phyloP scores from a whole-genome alignment of 2,797 vertebrate species.

The Oryzias dopingdopingensis region DNA sequence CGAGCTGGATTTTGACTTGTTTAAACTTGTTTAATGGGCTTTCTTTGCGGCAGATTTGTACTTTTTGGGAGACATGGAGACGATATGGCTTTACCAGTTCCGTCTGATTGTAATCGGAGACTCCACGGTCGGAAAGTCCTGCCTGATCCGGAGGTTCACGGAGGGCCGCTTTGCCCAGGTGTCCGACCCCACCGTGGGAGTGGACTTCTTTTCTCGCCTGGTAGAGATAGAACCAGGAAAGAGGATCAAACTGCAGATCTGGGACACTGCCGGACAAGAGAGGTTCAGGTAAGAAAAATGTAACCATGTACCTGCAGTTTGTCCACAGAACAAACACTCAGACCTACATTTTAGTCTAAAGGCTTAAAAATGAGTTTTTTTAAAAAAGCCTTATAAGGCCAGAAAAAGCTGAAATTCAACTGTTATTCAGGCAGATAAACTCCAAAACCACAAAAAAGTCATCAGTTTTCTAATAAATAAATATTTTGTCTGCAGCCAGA shows the following conservation, averaged over 20 bases:
- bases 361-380: no score
- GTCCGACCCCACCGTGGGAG: slow-evolving; percentile 93
- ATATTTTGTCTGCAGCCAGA: no score
- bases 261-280: slow-evolving; percentile 91
- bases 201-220: slow-evolving; percentile 95
- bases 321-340: no score
- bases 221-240: slow-evolving; percentile 95
- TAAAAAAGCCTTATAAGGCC: no score
- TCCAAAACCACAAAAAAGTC: no score
- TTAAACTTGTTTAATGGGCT: neutral
- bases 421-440: no score
- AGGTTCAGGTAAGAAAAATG: slow-evolving; percentile 81
- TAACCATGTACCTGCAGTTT: neutral
- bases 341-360: no score
- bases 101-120: slow-evolving; percentile 94
- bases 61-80: slow-evolving; percentile 82
- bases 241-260: slow-evolving; percentile 93
- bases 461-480: no score
- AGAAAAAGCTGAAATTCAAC: no score
- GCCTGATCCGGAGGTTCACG: slow-evolving; percentile 93
- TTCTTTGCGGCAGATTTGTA: slow-evolving; percentile 35
- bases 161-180: slow-evolving; percentile 93
- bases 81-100: slow-evolving; percentile 97
- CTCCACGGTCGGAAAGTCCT: slow-evolving; percentile 95
- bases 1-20: no score